Evolutionary conservation across 1,140 invertebrate species (phyloP).

Genomic region (Heliconius congener): DNA sequence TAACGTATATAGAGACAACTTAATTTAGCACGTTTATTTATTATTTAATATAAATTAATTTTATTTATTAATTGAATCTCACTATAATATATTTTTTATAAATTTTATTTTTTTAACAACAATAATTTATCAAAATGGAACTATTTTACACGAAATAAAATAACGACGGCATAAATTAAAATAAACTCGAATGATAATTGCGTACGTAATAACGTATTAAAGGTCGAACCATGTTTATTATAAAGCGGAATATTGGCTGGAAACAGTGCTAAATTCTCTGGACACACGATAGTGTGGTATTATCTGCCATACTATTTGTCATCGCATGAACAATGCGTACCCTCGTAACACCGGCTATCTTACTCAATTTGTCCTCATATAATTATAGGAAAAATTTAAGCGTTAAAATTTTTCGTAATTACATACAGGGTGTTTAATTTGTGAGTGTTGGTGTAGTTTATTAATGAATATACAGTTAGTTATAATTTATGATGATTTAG

Average conservation of each 20-base stretch:
- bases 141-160: slow-evolving; percentile 20
- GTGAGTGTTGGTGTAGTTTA: neutral
- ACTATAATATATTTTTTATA: too few relatives aligned
- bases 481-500: neutral
- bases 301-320: slow-evolving; percentile 78
- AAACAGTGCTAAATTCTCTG: slow-evolving; percentile 73
- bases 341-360: slow-evolving; percentile 66
- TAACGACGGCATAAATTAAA: slow-evolving; percentile 36
- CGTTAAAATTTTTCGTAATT: slow-evolving; percentile 25
- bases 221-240: slow-evolving; percentile 67
- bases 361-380: slow-evolving; percentile 69
- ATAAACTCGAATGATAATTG: slow-evolving; percentile 41
- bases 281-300: slow-evolving; percentile 77
- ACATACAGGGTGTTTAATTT: slow-evolving; percentile 11
- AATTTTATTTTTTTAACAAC: neutral
- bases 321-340: slow-evolving; percentile 70
- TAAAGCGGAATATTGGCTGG: slow-evolving; percentile 76
- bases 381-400: slow-evolving; percentile 64
- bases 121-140: slow-evolving; percentile 12
- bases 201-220: slow-evolving; percentile 47
- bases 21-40: too few relatives aligned
- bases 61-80: too few relatives aligned
- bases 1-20: too few relatives aligned
- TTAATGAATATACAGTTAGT: neutral
- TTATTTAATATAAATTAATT: too few relatives aligned